Evolutionary conservation across 2,888 invertebrate genomes (phyloP), one percentile per base, ranked within the genome.

Genomic region (Dolichopus griseipennis): DNA sequence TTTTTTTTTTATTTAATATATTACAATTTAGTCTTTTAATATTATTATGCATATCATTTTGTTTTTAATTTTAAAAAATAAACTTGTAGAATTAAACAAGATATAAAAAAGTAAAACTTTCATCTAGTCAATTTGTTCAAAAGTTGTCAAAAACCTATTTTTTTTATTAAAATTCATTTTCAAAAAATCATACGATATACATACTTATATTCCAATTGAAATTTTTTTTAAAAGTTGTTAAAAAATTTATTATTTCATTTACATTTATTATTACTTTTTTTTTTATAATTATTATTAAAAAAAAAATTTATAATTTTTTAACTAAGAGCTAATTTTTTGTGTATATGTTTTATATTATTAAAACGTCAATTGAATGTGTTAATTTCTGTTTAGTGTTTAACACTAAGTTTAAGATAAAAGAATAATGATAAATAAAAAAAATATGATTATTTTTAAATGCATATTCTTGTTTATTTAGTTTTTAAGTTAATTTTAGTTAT

Each of bases 371-470:
- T 52, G 52, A 52, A 52, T 52, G 52, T 52, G 52, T 52, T 52
- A 52, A 52, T 52, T 52, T 52, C 52, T 52, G 52, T 18, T 52
- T 52, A 52, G 52, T 52, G 52, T 52, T 52, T 52, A 52, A 52
- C 52, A 52, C 52, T 52, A 52, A 52, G 9, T 52, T 18, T 15
- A 52, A 52, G 52, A 12, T 52, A 37, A 37, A 37, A 37, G 12
- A 37, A 12, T 8, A 52, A 52, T 27, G 27, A 27, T 27, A 27
- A 27, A 27, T 27, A 52, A 52, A 18, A 43, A 9, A 18, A 52
- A 18, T 52, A 52, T 52, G 9, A 12, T n/a, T 15, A 52, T 52
- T 52, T 52, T 52, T 52, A n/a, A 52, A 52, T 18, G 52, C 52
- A 18, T 18, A 52, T 52, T 52, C 52, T 52, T 52, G 52, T 52